These are phyloP conservation scores for Gasteruption jaculator DNA, from an alignment of 2,888 invertebrate species.

Conservation along the genomic window DNA sequence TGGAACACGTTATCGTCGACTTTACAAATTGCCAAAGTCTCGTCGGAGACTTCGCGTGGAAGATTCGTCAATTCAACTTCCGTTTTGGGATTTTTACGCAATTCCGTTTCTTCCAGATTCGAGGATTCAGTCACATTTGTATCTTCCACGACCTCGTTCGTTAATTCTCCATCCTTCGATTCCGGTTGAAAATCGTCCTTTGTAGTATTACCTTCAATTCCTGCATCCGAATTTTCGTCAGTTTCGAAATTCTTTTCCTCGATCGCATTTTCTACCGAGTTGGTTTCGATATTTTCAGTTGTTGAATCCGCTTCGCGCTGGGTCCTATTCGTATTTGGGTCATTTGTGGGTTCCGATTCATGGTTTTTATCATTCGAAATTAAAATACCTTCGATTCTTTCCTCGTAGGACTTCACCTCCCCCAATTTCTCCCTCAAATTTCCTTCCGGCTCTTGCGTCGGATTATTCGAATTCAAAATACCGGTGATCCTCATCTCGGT, in stretches of 20 bases:
- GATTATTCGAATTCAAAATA: slow-evolving; percentile 21
- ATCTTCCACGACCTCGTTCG: slow-evolving; percentile 1
- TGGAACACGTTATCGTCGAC: too few species aligned
- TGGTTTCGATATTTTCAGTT: too few species aligned
- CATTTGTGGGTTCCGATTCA: too few species aligned
- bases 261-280: too few species aligned
- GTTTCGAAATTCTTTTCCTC: background rate
- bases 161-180: slow-evolving; percentile 1
- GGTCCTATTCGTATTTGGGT: too few species aligned
- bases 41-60: slow-evolving; percentile 15
- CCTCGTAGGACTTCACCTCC: too few species aligned
- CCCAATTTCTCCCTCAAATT: slow-evolving; percentile 10
- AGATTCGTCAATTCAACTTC: background rate
- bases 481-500: slow-evolving; percentile 23
- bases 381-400: slow-evolving; percentile 4
- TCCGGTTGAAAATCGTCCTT: background rate
- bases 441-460: slow-evolving; percentile 11
- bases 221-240: slow-evolving; percentile 2
- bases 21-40: too few species aligned
- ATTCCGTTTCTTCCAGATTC: too few species aligned
- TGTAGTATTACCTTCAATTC: background rate
- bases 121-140: slow-evolving; percentile 4
- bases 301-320: too few species aligned
- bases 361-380: background rate
- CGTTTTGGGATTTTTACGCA: too few species aligned